These are phyloP conservation scores for Euwallacea similis DNA, from an alignment of 1,140 invertebrate species.

Conservation along the genomic window DNA sequence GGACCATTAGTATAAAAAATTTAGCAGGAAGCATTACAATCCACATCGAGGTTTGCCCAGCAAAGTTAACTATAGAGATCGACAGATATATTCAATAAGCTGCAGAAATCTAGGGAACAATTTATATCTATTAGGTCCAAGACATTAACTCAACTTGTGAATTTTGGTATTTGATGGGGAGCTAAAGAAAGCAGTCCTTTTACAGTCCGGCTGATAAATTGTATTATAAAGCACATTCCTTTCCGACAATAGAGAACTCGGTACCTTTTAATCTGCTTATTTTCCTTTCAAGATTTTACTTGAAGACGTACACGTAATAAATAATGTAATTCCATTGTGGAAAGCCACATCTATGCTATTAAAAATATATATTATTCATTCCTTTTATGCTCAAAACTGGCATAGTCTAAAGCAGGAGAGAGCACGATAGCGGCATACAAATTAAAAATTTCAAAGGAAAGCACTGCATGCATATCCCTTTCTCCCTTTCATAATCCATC, in stretches of 20 bases:
- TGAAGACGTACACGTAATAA: background rate
- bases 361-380: slow-evolving; percentile 5
- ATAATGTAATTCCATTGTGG: background rate
- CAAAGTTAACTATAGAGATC: slow-evolving; percentile 21
- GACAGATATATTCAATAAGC: slow-evolving; percentile 36
- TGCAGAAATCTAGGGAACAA: slow-evolving; percentile 44
- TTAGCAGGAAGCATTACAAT: slow-evolving; percentile 1
- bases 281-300: background rate
- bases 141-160: slow-evolving; percentile 48
- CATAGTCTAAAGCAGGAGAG: background rate
- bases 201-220: slow-evolving; percentile 7
- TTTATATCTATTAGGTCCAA: slow-evolving; percentile 49
- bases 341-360: background rate
- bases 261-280: background rate
- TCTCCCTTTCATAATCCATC: slow-evolving; percentile 20
- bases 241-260: background rate
- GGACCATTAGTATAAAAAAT: background rate
- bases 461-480: slow-evolving; percentile 22
- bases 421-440: slow-evolving; percentile 7
- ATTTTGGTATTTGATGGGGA: slow-evolving; percentile 42
- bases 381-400: background rate
- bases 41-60: slow-evolving; percentile 6
- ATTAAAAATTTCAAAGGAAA: slow-evolving; percentile 12
- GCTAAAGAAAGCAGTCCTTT: slow-evolving; percentile 26
- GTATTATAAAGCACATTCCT: background rate